Conservation (phyloP, 2,113 vertebrate species). For the Xyrauchen texanus region DNA sequence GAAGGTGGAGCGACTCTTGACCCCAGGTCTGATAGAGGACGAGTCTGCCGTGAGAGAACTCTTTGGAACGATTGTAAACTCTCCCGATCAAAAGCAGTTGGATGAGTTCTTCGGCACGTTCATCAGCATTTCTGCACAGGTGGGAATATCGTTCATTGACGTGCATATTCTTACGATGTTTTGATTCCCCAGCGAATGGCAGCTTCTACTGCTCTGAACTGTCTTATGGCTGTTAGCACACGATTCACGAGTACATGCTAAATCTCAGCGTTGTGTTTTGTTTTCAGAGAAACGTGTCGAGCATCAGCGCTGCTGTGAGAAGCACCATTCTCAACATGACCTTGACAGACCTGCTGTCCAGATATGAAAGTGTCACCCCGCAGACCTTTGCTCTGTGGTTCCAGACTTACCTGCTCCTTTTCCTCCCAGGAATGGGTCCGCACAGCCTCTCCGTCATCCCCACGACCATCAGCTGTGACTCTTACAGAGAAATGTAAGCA, state of each 20-base stretch:
- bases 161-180: too few relatives aligned
- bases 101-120: too few relatives aligned
- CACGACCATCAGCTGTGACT: conserved; percentile 38
- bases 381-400: conserved; percentile 37
- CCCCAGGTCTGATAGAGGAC: too few relatives aligned
- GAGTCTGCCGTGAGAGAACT: too few relatives aligned
- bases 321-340: conserved; percentile 48
- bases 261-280: neutral
- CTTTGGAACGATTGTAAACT: too few relatives aligned
- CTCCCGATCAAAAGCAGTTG: too few relatives aligned
- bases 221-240: too few relatives aligned
- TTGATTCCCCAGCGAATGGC: too few relatives aligned
- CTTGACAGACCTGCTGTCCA: conserved; percentile 22
- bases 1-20: too few relatives aligned
- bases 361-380: conserved; percentile 15
- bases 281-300: conserved; percentile 42
- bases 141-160: too few relatives aligned
- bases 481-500: conserved; percentile 38
- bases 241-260: neutral
- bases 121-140: too few relatives aligned
- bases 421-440: conserved; percentile 33
- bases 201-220: too few relatives aligned
- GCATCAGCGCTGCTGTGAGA: conserved; percentile 31
- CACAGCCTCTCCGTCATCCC: conserved; percentile 42
- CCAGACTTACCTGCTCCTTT: conserved; percentile 27